Conservation (phyloP, 2,797 vertebrate genomes). For the Morelia viridis region DNA sequence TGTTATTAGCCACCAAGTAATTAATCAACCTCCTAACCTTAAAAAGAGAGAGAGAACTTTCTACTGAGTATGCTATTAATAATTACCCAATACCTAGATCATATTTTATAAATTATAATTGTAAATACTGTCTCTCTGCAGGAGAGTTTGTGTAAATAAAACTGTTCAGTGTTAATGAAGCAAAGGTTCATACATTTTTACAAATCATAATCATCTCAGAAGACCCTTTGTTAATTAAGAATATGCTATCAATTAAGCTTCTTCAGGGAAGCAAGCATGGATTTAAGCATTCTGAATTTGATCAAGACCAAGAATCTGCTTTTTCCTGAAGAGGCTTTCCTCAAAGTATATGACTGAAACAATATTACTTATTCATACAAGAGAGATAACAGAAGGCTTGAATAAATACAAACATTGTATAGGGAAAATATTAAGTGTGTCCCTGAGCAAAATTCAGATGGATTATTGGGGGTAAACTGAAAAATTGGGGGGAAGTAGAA, state of each 20-base stretch:
- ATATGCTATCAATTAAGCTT: neutral
- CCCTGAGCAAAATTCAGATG: neutral
- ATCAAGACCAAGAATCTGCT: slow-evolving; percentile 7
- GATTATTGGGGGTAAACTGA: too few species aligned
- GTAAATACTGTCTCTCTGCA: slow-evolving; percentile 28
- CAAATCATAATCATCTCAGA: neutral
- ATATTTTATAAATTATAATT: slow-evolving; percentile 27
- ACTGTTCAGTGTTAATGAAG: slow-evolving; percentile 10
- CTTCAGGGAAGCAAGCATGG: neutral
- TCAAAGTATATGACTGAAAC: neutral
- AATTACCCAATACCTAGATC: slow-evolving; percentile 37
- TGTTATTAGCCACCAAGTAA: slow-evolving; percentile 53
- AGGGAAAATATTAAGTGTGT: neutral
- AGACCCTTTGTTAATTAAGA: slow-evolving; percentile 17
- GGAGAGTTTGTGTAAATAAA: slow-evolving; percentile 42
- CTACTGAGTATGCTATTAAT: slow-evolving; percentile 44
- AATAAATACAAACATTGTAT: neutral
- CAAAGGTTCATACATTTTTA: neutral
- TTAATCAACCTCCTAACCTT: slow-evolving; percentile 51
- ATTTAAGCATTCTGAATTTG: slow-evolving; percentile 20
- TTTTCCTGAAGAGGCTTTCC: too few species aligned
- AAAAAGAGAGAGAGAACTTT: slow-evolving; percentile 38
- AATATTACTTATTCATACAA: neutral
- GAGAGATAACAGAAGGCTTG: neutral
- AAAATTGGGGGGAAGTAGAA: neutral